These are phyloP conservation scores for Sarcoramphus papa DNA, from an alignment of 2,797 vertebrate species.

Conservation along the genomic window DNA sequence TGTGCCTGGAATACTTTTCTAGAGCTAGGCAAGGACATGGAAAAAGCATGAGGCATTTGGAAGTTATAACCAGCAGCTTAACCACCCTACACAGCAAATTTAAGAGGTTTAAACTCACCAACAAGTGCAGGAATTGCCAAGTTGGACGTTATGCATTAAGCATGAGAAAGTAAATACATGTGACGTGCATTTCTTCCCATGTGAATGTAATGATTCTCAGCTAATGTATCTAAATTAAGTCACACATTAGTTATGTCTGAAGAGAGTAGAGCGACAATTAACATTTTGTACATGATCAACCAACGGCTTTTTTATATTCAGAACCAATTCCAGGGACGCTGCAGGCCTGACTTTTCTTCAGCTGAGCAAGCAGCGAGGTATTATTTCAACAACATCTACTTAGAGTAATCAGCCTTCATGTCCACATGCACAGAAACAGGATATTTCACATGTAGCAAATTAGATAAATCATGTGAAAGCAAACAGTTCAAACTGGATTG, in stretches of 20 bases:
- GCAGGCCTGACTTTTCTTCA: not conserved
- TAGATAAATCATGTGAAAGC: not conserved
- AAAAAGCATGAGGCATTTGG: not conserved
- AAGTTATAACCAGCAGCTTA: slow-evolving; percentile 20
- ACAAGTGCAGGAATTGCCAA: not conserved
- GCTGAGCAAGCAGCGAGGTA: not conserved
- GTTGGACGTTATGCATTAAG: not conserved
- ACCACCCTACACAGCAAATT: not conserved
- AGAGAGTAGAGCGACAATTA: not conserved
- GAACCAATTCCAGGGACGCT: not conserved
- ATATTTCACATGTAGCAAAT: not conserved
- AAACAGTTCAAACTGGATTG: not conserved
- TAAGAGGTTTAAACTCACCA: slow-evolving; percentile 10
- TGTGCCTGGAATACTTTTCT: not conserved
- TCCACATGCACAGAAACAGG: not conserved
- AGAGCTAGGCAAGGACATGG: not conserved
- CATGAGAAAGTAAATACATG: not conserved
- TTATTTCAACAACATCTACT: not conserved
- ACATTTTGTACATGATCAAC: not conserved
- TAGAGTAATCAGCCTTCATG: not conserved
- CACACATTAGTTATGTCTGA: not conserved
- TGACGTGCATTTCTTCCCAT: not conserved
- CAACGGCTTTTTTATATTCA: not conserved
- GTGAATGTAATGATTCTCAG: not conserved
- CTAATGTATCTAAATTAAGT: not conserved